Conservation (phyloP, 2,113 vertebrate genomes). For the Podarcis muralis region DNA sequence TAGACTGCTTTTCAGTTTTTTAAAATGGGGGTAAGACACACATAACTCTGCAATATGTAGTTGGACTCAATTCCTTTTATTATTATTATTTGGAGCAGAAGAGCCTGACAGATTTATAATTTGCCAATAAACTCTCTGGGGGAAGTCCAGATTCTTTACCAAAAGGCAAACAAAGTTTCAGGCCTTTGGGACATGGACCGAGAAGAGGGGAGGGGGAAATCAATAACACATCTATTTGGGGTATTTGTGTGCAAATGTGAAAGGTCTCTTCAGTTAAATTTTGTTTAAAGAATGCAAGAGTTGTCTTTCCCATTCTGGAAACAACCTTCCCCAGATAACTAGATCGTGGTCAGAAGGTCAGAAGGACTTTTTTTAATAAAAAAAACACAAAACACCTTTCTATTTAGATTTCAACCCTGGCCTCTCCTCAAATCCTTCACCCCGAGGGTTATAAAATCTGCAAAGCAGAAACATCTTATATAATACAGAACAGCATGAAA, state of each 20-base stretch:
- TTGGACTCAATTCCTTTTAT: too few relatives aligned
- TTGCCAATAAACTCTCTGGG: background rate
- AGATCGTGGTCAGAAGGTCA: background rate
- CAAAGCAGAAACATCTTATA: background rate
- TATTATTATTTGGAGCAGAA: too few relatives aligned
- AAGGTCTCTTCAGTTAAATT: slow-evolving; percentile 16
- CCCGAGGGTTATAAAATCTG: background rate
- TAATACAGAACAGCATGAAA: background rate
- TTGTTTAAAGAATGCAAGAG: background rate
- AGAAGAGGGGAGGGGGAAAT: background rate
- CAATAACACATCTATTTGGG: background rate
- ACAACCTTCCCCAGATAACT: background rate
- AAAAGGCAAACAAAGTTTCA: background rate
- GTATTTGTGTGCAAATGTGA: slow-evolving; percentile 22
- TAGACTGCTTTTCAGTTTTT: too few relatives aligned
- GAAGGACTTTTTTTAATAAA: background rate
- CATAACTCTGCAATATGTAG: too few relatives aligned
- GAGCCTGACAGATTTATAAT: background rate
- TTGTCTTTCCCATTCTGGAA: background rate
- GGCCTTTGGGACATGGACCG: background rate
- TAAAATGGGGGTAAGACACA: too few relatives aligned
- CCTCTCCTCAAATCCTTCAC: background rate
- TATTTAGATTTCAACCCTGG: background rate
- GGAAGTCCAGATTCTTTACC: background rate
- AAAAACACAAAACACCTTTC: background rate